These are phyloP conservation scores for Acanthosepion lycidas DNA, from an alignment of 2,888 invertebrate species.

Conservation along the genomic window DNA sequence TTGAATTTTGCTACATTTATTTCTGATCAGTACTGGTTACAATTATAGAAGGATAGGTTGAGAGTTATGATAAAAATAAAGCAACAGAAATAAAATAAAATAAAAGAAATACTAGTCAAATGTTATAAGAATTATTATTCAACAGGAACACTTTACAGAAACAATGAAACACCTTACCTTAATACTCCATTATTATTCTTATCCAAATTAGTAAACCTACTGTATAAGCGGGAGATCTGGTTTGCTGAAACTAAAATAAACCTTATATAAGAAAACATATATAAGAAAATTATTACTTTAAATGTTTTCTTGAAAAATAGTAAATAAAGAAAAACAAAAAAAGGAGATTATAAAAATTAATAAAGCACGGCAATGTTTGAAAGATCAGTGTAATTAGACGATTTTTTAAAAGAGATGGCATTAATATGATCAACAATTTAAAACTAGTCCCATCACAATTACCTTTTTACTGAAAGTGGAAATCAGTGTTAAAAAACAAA, in stretches of 20 bases:
- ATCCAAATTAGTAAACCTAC: slow-evolving; percentile 96
- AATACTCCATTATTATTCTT: slow-evolving; percentile 95
- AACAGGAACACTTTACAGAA: too few relatives aligned
- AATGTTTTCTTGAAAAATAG: too few relatives aligned
- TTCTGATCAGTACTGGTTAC: too few relatives aligned
- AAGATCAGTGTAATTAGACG: neutral
- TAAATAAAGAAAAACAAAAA: neutral
- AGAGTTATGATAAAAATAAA: neutral
- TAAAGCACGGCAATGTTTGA: neutral
- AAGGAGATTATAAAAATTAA: neutral
- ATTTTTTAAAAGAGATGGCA: too few relatives aligned
- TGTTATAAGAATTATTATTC: too few relatives aligned
- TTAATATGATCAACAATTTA: too few relatives aligned
- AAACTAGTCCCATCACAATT: too few relatives aligned
- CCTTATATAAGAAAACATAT: neutral
- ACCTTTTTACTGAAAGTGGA: too few relatives aligned
- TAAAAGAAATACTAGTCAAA: neutral
- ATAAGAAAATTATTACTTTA: neutral
- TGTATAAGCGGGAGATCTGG: slow-evolving; percentile 97
- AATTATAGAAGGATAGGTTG: too few relatives aligned
- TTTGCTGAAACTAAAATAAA: slow-evolving; percentile 91
- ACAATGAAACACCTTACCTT: slow-evolving; percentile 73
- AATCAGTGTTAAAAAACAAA: too few relatives aligned
- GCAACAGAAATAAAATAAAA: neutral
- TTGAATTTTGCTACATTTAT: too few relatives aligned